Evolutionary conservation across 2,113 vertebrate genomes (phyloP).

Genomic region (Mesitornis unicolor): DNA sequence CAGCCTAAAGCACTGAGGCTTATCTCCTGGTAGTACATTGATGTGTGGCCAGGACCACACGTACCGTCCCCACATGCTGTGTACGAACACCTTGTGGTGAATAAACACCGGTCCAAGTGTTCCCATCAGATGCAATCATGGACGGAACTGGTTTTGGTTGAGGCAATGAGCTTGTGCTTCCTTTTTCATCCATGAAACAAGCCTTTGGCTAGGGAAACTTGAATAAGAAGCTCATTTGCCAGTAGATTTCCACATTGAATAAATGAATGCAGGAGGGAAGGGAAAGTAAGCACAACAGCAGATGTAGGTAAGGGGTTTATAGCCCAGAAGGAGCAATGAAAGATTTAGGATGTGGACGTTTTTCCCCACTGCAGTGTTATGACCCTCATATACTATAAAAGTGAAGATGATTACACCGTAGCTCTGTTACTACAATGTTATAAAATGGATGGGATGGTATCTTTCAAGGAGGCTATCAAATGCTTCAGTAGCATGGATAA

Average conservation of each 20-base stretch:
- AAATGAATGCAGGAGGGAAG: not conserved
- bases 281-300: not conserved
- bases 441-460: not conserved
- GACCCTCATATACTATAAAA: not conserved
- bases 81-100: not conserved
- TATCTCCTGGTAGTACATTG: not conserved
- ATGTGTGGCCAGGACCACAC: not conserved
- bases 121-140: not conserved
- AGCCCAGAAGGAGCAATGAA: not conserved
- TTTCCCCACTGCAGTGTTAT: not conserved
- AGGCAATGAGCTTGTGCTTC: not conserved
- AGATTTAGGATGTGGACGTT: not conserved
- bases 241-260: not conserved
- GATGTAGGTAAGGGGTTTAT: not conserved
- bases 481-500: conserved; percentile 3
- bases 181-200: not conserved
- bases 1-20: not conserved
- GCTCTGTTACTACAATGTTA: not conserved
- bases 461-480: not conserved
- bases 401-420: not conserved
- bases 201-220: not conserved
- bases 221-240: not conserved
- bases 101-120: rapidly evolving
- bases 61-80: rapidly evolving
- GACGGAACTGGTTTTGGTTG: not conserved